Evolutionary conservation across 2,888 invertebrate genomes (phyloP).

Genomic region (Chrysolina haemoptera): DNA sequence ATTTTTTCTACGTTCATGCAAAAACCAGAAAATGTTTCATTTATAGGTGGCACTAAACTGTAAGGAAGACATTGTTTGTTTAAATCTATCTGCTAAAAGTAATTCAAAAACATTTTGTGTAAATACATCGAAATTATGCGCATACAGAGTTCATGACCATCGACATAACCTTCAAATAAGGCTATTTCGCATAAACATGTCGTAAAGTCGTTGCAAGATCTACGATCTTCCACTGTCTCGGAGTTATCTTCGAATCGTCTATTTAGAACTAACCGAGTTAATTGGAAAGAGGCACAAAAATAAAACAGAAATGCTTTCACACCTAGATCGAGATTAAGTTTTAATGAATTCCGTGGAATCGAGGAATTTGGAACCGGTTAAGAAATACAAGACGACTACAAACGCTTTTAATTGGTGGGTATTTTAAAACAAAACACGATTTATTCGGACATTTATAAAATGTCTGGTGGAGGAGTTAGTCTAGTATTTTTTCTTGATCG

Average conservation of each 20-base stretch:
- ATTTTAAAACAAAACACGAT: conserved; percentile 2
- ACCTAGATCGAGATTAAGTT: conserved; percentile 42
- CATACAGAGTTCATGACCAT: no score
- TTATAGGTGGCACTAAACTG: no score
- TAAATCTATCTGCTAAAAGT: no score
- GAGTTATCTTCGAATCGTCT: neutral
- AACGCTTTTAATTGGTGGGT: conserved; percentile 29
- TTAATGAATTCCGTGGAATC: conserved; percentile 33
- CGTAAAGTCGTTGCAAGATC: neutral
- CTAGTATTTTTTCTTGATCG: no score
- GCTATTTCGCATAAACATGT: neutral
- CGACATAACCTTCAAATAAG: neutral
- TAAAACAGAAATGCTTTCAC: conserved; percentile 39
- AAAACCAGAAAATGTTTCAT: no score
- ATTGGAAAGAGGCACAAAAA: conserved; percentile 32
- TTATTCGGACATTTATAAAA: neutral
- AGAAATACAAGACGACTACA: conserved; percentile 22
- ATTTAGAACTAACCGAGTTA: conserved; percentile 21
- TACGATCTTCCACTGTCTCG: neutral
- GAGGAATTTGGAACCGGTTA: conserved; percentile 31
- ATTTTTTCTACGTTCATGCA: no score
- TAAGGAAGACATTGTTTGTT: no score
- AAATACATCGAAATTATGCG: no score
- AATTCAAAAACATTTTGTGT: no score
- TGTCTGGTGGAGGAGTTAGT: neutral